Percentiles rank a stretch among this genome's conserved stretches.
phyloP scores from a whole-genome alignment of 2,113 vertebrate genomes.

The Puntigrus tetrazona region DNA sequence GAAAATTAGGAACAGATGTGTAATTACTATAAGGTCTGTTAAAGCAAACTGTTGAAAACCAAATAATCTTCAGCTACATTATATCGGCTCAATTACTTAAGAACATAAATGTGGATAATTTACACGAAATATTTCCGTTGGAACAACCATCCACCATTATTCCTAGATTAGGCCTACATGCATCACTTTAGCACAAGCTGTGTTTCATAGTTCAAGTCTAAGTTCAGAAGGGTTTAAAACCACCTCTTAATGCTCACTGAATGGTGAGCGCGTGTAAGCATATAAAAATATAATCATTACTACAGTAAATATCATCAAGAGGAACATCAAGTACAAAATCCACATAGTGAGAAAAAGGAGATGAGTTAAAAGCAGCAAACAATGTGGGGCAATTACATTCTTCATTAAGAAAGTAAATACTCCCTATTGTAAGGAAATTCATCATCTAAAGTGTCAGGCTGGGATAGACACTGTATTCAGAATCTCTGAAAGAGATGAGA shows the following conservation, averaged over 20 bases:
- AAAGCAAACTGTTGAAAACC: background rate
- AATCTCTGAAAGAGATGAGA: background rate
- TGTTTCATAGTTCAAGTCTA: background rate
- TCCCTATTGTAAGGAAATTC: constrained; percentile 3
- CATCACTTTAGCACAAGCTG: background rate
- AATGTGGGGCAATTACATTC: background rate
- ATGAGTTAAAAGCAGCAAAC: constrained; percentile 26
- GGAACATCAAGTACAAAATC: constrained; percentile 20
- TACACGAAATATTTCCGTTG: background rate
- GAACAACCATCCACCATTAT: background rate
- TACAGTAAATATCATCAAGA: background rate
- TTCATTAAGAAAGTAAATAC: constrained; percentile 30
- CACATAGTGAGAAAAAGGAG: background rate
- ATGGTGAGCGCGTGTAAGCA: background rate
- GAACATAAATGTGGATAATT: constrained; percentile 13
- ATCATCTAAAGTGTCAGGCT: constrained; percentile 18
- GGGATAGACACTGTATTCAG: background rate
- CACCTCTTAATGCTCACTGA: background rate
- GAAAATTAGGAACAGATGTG: constrained; percentile 13
- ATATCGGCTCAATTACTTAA: constrained; percentile 10
- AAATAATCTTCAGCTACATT: constrained; percentile 1
- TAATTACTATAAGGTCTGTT: background rate
- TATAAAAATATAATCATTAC: background rate
- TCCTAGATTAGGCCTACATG: background rate
- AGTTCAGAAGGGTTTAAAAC: background rate